These are phyloP conservation scores for Menura novaehollandiae DNA, from an alignment of 2,113 vertebrate species.

Conservation along the genomic window DNA sequence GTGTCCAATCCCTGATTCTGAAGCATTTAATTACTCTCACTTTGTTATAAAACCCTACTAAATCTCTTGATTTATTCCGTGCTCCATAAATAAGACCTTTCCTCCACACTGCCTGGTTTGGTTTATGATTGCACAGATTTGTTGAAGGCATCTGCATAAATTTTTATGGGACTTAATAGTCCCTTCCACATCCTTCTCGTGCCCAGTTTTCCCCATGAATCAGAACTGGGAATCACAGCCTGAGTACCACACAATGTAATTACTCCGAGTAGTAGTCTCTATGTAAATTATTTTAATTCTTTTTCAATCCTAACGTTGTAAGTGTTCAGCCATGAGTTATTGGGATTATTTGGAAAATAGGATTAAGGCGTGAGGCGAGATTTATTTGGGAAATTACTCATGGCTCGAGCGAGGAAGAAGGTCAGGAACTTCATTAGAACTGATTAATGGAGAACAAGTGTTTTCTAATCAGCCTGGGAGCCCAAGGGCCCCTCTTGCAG, in stretches of 20 bases:
- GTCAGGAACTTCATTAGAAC: conserved; percentile 56
- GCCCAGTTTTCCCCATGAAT: not conserved
- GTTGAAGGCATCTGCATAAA: not conserved
- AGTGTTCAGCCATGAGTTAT: not conserved
- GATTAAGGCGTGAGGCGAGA: not conserved
- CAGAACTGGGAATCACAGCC: not conserved
- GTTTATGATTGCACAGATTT: not conserved
- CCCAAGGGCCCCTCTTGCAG: not conserved
- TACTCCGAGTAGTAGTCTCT: not conserved
- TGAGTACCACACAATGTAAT: not conserved
- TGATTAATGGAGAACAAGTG: conserved; percentile 43
- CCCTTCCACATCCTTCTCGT: not conserved
- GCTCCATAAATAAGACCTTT: conserved; percentile 33
- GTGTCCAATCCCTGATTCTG: not conserved
- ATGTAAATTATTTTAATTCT: not conserved
- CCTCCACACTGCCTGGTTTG: not conserved
- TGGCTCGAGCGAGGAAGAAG: not conserved
- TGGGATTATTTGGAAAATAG: conserved; percentile 35
- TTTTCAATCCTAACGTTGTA: rapidly evolving
- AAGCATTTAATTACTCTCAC: conserved; percentile 36
- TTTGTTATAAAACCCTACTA: conserved; percentile 23
- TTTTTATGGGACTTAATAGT: conserved; percentile 3
- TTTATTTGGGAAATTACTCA: conserved; percentile 19
- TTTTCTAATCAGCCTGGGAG: not conserved
- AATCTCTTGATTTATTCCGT: conserved; percentile 26